Conservation (phyloP, 2,113 vertebrate species). For the Agelaius phoeniceus region DNA sequence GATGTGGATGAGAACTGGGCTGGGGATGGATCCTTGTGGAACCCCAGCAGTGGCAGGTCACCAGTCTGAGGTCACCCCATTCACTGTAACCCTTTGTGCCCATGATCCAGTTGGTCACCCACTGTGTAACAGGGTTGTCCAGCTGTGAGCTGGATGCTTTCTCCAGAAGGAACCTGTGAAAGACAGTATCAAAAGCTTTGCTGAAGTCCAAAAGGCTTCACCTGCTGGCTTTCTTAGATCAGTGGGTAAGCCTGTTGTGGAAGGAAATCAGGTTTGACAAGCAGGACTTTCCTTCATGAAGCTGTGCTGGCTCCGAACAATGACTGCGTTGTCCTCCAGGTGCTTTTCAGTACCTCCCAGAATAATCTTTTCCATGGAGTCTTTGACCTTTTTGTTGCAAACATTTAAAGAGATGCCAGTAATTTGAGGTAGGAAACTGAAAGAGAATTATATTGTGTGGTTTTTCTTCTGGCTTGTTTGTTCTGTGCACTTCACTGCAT, state of each 20-base stretch:
- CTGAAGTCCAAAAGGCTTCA: background rate
- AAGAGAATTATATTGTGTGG: background rate
- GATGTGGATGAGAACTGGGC: background rate
- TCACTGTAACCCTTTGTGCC: background rate
- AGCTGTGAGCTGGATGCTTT: background rate
- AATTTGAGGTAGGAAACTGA: background rate
- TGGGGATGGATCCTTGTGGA: background rate
- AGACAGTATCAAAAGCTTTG: background rate
- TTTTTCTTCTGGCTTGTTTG: background rate
- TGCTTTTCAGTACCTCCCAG: background rate
- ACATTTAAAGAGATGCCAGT: background rate
- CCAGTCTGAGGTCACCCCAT: background rate
- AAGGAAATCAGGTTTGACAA: background rate
- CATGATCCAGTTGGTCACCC: background rate
- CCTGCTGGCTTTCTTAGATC: background rate
- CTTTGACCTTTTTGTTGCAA: background rate
- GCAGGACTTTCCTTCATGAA: background rate
- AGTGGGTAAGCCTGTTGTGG: fast-evolving
- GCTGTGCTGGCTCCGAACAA: background rate
- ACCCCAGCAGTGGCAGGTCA: background rate
- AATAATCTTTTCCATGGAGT: background rate
- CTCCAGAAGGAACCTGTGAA: background rate
- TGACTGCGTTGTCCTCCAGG: background rate
- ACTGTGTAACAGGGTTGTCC: background rate
- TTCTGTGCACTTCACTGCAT: fast-evolving